phyloP scores from a whole-genome alignment of 2,113 vertebrate species.

The Terrapene triunguis region DNA sequence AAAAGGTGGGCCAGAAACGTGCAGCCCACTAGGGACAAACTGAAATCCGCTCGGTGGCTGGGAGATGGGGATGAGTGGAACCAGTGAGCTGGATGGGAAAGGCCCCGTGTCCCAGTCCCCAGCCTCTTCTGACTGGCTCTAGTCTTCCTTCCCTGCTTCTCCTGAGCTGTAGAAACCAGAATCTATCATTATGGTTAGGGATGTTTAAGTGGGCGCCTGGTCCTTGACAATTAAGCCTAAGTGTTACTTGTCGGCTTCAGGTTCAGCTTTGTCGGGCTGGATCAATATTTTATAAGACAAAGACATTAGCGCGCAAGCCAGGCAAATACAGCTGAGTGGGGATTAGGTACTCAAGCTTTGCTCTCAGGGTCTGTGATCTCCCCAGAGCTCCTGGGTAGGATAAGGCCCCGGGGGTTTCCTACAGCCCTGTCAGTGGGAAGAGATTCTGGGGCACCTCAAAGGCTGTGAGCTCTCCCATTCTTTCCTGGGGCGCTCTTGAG shows the following conservation, averaged over 20 bases:
- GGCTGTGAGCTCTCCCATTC: background rate
- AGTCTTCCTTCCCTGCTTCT: background rate
- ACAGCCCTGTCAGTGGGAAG: background rate
- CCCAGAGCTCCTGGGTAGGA: background rate
- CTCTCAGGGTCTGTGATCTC: background rate
- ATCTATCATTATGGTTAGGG: conserved; percentile 34
- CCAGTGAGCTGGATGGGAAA: background rate
- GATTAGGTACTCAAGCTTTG: background rate
- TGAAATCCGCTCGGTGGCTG: background rate
- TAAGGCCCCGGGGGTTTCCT: background rate
- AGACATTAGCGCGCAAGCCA: background rate
- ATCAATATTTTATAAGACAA: conserved; percentile 19
- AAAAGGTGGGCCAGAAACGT: background rate
- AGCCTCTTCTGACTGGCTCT: background rate
- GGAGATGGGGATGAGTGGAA: background rate
- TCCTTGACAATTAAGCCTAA: conserved; percentile 28
- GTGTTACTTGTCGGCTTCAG: conserved; percentile 14
- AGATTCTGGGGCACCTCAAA: background rate
- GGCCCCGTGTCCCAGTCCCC: background rate
- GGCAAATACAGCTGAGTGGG: background rate
- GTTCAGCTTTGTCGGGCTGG: conserved; percentile 5
- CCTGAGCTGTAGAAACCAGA: background rate
- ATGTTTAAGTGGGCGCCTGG: conserved; percentile 17
- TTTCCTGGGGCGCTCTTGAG: background rate
- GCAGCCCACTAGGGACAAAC: background rate